Evolutionary conservation across 1,140 invertebrate species (phyloP).

Genomic region (Sipha flava): DNA sequence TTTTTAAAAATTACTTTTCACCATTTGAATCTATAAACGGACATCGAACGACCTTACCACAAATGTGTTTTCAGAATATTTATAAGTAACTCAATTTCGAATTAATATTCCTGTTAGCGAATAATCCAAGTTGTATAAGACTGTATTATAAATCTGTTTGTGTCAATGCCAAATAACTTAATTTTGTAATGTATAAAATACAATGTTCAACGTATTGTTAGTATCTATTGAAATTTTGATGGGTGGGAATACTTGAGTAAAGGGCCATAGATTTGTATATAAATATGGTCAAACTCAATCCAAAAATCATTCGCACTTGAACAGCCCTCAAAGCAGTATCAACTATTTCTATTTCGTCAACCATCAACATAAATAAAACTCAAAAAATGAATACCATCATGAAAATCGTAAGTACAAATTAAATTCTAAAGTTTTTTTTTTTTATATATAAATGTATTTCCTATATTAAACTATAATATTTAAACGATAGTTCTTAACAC

Average conservation of each 20-base stretch:
- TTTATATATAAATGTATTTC: neutral
- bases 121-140: neutral
- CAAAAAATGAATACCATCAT: conserved; percentile 5
- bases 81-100: neutral
- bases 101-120: neutral
- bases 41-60: neutral
- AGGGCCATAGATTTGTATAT: neutral
- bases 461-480: no score
- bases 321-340: neutral
- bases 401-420: conserved; percentile 1
- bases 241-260: neutral
- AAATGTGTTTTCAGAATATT: conserved; percentile 1
- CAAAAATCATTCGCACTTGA: neutral
- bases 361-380: neutral
- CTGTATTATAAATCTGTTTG: neutral
- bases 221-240: neutral
- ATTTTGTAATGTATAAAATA: neutral
- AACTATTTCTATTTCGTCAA: neutral
- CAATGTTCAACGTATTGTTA: neutral
- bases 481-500: no score
- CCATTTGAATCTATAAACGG: neutral
- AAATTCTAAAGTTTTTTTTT: no score
- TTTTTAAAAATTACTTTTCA: no score
- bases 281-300: neutral
- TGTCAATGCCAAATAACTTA: neutral